phyloP scores from a whole-genome alignment of 2,888 invertebrate species.

The Hemicrepidius hirtus region DNA sequence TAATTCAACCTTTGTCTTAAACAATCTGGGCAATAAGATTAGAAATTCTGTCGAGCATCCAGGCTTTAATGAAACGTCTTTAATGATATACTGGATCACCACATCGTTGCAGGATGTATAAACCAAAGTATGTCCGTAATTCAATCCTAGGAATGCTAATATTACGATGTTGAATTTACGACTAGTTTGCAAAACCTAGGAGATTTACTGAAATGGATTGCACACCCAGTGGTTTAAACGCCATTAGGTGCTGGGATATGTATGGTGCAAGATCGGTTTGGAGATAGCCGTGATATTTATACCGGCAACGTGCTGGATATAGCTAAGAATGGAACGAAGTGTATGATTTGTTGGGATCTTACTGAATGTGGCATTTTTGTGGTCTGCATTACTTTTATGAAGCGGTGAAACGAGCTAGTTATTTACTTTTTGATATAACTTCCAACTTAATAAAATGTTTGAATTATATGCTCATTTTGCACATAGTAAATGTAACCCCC shows the following conservation, averaged over 20 bases:
- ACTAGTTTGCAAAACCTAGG: constrained; percentile 47
- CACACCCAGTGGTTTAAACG: constrained; percentile 42
- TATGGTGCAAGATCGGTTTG: constrained; percentile 35
- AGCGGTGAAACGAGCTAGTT: neutral
- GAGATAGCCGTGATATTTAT: constrained; percentile 41
- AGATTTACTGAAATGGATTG: constrained; percentile 50
- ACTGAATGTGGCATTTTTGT: constrained; percentile 15
- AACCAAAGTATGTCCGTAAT: constrained; percentile 48
- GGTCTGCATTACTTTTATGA: constrained; percentile 7
- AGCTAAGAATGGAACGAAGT: constrained; percentile 11
- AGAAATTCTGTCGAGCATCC: constrained; percentile 1
- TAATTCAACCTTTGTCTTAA: constrained; percentile 5
- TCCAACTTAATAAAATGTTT: neutral
- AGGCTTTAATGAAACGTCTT: constrained; percentile 32
- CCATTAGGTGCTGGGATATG: constrained; percentile 36
- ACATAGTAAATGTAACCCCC: too few relatives aligned
- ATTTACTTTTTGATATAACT: neutral
- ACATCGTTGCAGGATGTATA: constrained; percentile 6
- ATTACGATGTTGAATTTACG: constrained; percentile 52
- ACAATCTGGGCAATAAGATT: neutral
- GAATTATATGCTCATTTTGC: too few relatives aligned
- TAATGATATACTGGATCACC: constrained; percentile 23
- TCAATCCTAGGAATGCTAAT: constrained; percentile 53
- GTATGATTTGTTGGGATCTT: constrained; percentile 24
- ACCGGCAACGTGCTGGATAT: constrained; percentile 30